Conservation (phyloP, 1,140 invertebrate species). For the Lasioglossum albipes region DNA sequence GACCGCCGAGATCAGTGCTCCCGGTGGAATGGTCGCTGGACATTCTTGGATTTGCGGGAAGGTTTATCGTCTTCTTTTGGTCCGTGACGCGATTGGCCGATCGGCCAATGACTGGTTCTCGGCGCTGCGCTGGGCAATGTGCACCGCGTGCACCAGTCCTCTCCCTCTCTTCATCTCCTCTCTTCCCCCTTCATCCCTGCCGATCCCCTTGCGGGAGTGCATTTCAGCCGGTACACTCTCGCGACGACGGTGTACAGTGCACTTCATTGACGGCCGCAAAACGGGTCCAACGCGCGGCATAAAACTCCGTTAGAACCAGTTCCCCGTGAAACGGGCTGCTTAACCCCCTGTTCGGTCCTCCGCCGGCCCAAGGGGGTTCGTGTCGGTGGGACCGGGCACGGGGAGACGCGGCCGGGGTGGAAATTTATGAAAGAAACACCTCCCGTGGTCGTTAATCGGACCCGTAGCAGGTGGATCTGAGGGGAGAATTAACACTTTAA, state of each 20-base stretch:
- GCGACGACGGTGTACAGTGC: conserved; percentile 53
- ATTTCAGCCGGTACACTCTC: conserved; percentile 26
- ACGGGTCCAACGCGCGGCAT: conserved; percentile 58
- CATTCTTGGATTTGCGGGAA: too few relatives aligned
- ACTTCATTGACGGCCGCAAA: conserved; percentile 59
- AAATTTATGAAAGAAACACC: conserved; percentile 2
- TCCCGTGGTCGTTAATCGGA: neutral
- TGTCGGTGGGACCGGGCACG: too few relatives aligned
- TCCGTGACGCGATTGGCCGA: conserved; percentile 51
- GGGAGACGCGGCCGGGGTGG: neutral
- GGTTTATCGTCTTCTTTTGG: conserved; percentile 43
- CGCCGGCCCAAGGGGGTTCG: neutral
- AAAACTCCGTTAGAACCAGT: conserved; percentile 63
- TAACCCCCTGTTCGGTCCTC: neutral
- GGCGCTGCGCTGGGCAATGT: conserved; percentile 16
- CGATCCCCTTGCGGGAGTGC: neutral
- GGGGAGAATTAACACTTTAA: too few relatives aligned
- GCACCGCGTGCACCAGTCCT: conserved; percentile 27
- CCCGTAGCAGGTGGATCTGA: neutral
- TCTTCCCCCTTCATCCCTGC: neutral
- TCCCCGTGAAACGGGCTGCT: conserved; percentile 34
- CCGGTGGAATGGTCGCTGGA: too few relatives aligned
- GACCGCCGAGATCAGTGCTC: too few relatives aligned
- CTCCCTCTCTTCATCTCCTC: neutral
- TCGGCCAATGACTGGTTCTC: conserved; percentile 56